Conservation (phyloP, 2,797 vertebrate species). For the Peromyscus melanophrys region DNA sequence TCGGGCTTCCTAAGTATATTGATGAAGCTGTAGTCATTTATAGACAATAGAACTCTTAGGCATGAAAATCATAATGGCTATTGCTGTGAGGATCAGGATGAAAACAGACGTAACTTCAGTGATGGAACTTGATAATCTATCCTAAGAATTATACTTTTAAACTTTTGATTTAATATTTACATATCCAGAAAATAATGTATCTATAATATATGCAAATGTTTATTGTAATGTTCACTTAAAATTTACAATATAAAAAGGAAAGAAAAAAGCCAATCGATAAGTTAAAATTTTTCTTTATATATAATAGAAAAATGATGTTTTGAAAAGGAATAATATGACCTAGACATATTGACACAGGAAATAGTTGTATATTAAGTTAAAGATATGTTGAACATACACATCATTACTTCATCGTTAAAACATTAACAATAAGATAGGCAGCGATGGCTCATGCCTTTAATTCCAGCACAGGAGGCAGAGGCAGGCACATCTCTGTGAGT, state of each 20-base stretch:
- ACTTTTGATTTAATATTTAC: background rate
- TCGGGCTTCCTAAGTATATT: background rate
- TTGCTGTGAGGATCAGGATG: background rate
- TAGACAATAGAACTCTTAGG: background rate
- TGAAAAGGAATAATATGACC: background rate
- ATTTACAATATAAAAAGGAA: background rate
- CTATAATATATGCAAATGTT: background rate
- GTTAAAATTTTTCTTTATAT: background rate
- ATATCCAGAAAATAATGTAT: background rate
- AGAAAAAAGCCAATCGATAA: background rate
- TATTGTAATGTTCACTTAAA: background rate
- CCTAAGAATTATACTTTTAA: slow-evolving; percentile 22
- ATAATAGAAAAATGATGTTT: background rate
- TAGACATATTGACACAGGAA: background rate
- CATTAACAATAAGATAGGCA: background rate
- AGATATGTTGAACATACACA: background rate
- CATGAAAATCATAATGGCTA: slow-evolving; percentile 16
- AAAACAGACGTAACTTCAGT: background rate
- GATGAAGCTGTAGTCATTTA: background rate
- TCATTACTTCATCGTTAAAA: background rate
- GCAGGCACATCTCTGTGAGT: background rate
- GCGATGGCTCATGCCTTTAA: background rate
- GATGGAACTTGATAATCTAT: background rate
- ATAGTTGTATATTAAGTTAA: background rate
- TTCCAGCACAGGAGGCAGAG: background rate